Evolutionary conservation across 2,797 vertebrate genomes (phyloP).

Genomic region (Acipenser transmontanus): DNA sequence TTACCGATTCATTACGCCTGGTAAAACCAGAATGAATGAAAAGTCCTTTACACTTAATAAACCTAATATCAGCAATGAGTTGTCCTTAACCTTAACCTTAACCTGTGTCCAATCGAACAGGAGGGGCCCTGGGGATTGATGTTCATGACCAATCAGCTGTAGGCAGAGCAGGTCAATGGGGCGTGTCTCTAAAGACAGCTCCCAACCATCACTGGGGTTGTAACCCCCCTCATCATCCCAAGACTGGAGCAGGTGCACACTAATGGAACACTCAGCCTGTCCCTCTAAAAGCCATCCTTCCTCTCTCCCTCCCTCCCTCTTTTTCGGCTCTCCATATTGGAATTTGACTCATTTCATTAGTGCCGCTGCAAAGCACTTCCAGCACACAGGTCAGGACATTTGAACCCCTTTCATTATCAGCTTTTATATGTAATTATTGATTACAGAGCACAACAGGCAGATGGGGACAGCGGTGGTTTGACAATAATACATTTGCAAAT

Average conservation of each 20-base stretch:
- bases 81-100: no score
- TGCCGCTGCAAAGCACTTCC: neutral
- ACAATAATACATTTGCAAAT: neutral
- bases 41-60: no score
- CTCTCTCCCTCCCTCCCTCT: no score
- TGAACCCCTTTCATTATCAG: slow-evolving; percentile 6
- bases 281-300: neutral
- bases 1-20: no score
- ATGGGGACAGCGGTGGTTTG: neutral
- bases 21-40: no score
- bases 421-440: neutral
- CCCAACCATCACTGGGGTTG: no score
- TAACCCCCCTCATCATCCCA: neutral
- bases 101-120: no score
- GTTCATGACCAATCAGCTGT: no score
- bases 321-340: neutral
- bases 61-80: no score
- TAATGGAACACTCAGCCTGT: neutral
- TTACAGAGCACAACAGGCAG: neutral
- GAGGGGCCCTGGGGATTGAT: no score
- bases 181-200: no score
- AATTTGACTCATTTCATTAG: slow-evolving; percentile 7
- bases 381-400: neutral
- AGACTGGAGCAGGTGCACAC: neutral
- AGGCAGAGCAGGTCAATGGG: no score